Evolutionary conservation across 2,888 invertebrate species (phyloP), one percentile per base, ranked within the genome.

Genomic region (Antitype chi): DNA sequence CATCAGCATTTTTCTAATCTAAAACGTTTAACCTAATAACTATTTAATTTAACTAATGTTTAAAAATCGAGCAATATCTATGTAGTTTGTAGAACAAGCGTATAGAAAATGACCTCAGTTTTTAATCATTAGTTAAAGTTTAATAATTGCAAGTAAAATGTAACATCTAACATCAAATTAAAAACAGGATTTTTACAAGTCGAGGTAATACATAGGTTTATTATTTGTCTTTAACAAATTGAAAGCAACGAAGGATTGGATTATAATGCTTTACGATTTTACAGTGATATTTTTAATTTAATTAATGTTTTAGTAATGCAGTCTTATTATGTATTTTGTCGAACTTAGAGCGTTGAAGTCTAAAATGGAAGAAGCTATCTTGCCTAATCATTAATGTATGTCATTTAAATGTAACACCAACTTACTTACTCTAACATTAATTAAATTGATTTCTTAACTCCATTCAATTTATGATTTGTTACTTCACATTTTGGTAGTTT

Each of bases 1-100:
- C 85, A 87, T 80, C 78, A 81, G 87, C 84, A 70, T 85, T 75
- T 52, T 70, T 75, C 80, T 86, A 88, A 70, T 85, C 78, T 89
- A 88, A 81, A 82, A 79, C 74, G 71, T 85, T 85, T 82, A 84
- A 78, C 82, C 38, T 80, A 85, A 64, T 62, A 80, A 73, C 73
- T 79, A 81, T 23, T 76, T 62, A 25, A 70, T 74, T 79, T 66
- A 74, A 49, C 63, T 73, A 75, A 85, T 76, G 74, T 80, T 85
- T 57, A 77, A 69, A 81, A 81, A 59, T 57, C 20, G 76, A 25
- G 28, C 66, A 70, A 76, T 66, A 67, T 52, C 81, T 82, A 74
- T 68, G 70, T 57, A 74, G 82, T 87, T 88, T 82, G 80, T 49
- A 38, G 64, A 25, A 52, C 86, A 89, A 88, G 86, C 81, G 59